These are phyloP conservation scores for Eucidaris tribuloides DNA, from an alignment of 35 echinoderm and acorn worm species.

Conservation along the genomic window DNA sequence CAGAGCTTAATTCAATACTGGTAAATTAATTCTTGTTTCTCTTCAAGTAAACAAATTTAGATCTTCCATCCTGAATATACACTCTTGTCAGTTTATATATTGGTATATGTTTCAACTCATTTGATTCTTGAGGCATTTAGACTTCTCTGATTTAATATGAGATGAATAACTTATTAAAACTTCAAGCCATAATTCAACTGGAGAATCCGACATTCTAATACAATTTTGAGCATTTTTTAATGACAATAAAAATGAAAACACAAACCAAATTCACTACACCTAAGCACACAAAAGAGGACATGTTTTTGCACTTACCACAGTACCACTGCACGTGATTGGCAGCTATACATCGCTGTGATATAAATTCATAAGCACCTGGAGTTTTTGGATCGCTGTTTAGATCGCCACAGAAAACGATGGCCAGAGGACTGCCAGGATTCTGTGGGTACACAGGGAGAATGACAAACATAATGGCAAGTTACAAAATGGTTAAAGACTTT, in stretches of 20 bases:
- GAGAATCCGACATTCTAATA: background rate
- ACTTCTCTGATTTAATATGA: background rate
- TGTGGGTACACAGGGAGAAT: background rate
- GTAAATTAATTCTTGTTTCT: no score
- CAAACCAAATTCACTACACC: background rate
- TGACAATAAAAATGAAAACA: background rate
- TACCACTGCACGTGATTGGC: conserved; percentile 68
- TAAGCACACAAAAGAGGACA: background rate
- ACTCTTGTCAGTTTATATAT: no score
- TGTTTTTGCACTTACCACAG: conserved; percentile 54
- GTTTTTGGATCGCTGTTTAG: conserved; percentile 59
- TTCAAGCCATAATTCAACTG: background rate
- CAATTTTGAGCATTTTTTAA: background rate
- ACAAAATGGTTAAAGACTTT: no score
- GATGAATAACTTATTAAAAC: background rate
- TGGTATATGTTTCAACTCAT: no score
- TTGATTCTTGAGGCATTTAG: background rate
- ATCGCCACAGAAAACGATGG: conserved; percentile 65
- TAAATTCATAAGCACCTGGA: conserved; percentile 62
- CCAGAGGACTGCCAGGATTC: conserved; percentile 1
- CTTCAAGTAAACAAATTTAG: no score
- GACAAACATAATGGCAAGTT: no score
- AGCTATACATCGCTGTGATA: conserved; percentile 45
- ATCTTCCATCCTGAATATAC: no score
- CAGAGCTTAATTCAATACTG: no score